Evolutionary conservation across 2,113 vertebrate genomes (phyloP).

Genomic region (Otolemur garnettii): DNA sequence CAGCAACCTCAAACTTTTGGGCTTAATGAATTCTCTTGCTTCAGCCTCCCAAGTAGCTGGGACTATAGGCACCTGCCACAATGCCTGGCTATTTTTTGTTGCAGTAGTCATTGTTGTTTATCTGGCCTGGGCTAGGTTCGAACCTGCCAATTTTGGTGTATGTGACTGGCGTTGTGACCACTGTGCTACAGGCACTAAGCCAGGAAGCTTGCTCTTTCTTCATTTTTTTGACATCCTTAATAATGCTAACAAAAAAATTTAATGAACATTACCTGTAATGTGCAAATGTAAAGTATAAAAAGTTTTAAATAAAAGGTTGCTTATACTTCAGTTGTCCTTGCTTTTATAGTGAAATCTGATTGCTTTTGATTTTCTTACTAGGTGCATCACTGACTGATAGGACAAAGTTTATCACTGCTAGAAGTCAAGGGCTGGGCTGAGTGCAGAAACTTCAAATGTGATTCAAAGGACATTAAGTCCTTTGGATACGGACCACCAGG

Average conservation of each 20-base stretch:
- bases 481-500: neutral
- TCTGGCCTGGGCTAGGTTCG: too few relatives aligned
- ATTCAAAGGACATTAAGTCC: neutral
- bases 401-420: slow-evolving; percentile 42
- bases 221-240: slow-evolving; percentile 26
- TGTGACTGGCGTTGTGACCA: too few relatives aligned
- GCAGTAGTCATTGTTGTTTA: too few relatives aligned
- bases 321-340: slow-evolving; percentile 50
- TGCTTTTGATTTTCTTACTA: slow-evolving; percentile 1
- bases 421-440: neutral
- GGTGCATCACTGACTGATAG: slow-evolving; percentile 15
- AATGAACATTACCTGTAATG: neutral
- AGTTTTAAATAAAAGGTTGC: slow-evolving; percentile 32
- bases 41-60: too few relatives aligned
- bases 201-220: slow-evolving; percentile 2
- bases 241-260: slow-evolving; percentile 8
- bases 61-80: too few relatives aligned
- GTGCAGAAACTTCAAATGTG: neutral
- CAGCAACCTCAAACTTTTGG: too few relatives aligned
- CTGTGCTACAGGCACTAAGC: too few relatives aligned
- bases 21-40: too few relatives aligned
- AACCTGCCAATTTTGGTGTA: too few relatives aligned
- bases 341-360: slow-evolving; percentile 24
- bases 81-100: too few relatives aligned
- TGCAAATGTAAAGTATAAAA: neutral